These are phyloP conservation scores for Hormaphis cornu DNA, from an alignment of 1,140 invertebrate genomes.

Conservation along the genomic window DNA sequence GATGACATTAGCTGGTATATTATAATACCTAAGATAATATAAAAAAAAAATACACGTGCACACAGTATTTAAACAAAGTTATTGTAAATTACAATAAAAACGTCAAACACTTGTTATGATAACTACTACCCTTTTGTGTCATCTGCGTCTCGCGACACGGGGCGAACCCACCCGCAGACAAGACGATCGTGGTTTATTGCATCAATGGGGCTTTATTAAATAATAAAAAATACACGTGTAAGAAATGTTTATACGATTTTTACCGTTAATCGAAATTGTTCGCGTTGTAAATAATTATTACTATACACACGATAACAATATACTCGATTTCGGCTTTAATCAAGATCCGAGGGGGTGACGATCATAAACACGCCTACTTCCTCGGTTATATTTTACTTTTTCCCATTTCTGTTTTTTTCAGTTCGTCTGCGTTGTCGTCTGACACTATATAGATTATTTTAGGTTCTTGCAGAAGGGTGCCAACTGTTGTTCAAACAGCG, in stretches of 20 bases:
- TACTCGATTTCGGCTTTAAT: not conserved
- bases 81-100: constrained; percentile 32
- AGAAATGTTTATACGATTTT: not conserved
- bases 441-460: no score
- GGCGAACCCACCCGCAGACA: constrained; percentile 26
- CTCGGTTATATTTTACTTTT: not conserved
- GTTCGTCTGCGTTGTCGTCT: no score
- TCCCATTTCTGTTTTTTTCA: not conserved
- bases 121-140: constrained; percentile 23
- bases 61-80: constrained; percentile 30
- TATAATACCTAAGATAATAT: no score
- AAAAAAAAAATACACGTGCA: constrained; percentile 24
- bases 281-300: not conserved
- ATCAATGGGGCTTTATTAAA: constrained; percentile 24
- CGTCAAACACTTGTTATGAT: no score
- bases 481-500: no score
- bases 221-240: constrained; percentile 1
- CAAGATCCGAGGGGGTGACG: not conserved
- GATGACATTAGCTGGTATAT: not conserved
- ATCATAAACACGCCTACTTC: not conserved
- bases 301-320: no score
- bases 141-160: constrained; percentile 23
- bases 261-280: constrained; percentile 10
- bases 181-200: constrained; percentile 27
- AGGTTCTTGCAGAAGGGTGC: no score